Conservation (phyloP, 2,888 invertebrate genomes). For the Eupithecia subumbrata region DNA sequence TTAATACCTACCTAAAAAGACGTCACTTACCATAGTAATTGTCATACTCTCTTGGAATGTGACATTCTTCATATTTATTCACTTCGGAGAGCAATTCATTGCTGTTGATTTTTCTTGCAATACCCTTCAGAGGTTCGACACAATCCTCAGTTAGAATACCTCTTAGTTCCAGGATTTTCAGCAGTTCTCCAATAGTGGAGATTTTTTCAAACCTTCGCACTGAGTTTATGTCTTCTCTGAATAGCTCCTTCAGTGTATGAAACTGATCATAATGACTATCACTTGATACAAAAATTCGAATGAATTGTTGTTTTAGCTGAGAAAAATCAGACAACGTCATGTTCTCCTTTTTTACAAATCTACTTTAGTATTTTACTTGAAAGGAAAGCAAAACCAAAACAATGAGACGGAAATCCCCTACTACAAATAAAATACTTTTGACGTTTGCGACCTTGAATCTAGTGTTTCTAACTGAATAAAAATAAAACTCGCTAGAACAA, state of each 20-base stretch:
- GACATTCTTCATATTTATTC: constrained; percentile 58
- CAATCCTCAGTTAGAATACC: constrained; percentile 69
- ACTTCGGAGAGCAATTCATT: constrained; percentile 57
- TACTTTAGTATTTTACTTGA: constrained; percentile 51
- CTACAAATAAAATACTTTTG: background rate
- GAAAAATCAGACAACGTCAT: constrained; percentile 56
- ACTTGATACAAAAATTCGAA: constrained; percentile 56
- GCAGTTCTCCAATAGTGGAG: constrained; percentile 61
- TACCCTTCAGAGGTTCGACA: constrained; percentile 64
- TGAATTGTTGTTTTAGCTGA: constrained; percentile 60
- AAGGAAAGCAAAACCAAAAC: background rate
- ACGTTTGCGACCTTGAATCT: background rate
- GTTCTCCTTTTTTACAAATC: constrained; percentile 45
- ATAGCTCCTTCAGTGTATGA: constrained; percentile 64
- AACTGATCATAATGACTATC: constrained; percentile 61
- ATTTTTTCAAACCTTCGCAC: constrained; percentile 69
- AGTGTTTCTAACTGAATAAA: background rate
- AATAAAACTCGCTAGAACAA: background rate
- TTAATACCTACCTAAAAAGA: background rate
- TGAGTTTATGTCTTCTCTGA: constrained; percentile 70
- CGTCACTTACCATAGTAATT: constrained; percentile 64
- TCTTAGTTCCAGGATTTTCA: constrained; percentile 69
- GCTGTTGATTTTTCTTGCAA: constrained; percentile 60
- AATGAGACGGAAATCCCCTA: constrained; percentile 6
- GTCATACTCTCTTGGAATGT: constrained; percentile 49